A percentile compares a stretch with the other conserved stretches of the same genome.
Evolutionary conservation across 1,140 invertebrate species (phyloP).

Genomic region (Cecropterus lyciades): DNA sequence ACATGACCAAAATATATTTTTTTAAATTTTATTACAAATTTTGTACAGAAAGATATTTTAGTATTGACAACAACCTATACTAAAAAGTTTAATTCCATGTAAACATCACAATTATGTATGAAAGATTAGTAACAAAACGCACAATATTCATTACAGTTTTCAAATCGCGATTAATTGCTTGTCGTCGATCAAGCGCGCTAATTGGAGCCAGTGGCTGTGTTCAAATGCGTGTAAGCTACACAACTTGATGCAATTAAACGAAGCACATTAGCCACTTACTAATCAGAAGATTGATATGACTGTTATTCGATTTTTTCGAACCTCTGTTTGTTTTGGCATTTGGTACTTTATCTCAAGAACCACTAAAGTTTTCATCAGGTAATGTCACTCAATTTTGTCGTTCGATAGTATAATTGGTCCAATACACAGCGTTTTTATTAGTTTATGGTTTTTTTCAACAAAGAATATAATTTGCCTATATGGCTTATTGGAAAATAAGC

Average conservation of each 20-base stretch:
- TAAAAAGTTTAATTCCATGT: neutral
- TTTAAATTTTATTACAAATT: too few relatives aligned
- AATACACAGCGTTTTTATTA: too few relatives aligned
- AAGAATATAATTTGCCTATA: too few relatives aligned
- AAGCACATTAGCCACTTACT: slow-evolving; percentile 21
- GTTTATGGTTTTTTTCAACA: too few relatives aligned
- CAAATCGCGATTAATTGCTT: slow-evolving; percentile 23
- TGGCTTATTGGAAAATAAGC: too few relatives aligned
- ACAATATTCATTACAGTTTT: slow-evolving; percentile 15
- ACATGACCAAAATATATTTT: too few relatives aligned
- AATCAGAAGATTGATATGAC: slow-evolving; percentile 7
- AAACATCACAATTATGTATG: neutral
- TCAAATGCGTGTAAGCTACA: slow-evolving; percentile 18
- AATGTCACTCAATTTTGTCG: too few relatives aligned
- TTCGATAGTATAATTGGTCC: too few relatives aligned
- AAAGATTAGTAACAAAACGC: neutral
- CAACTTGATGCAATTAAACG: slow-evolving; percentile 20
- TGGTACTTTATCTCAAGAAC: too few relatives aligned
- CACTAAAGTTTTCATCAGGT: too few relatives aligned
- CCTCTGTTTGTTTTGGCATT: too few relatives aligned
- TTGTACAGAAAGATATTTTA: too few relatives aligned
- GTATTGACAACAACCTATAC: neutral
- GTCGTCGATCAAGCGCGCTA: slow-evolving; percentile 19
- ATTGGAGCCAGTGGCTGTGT: slow-evolving; percentile 20
- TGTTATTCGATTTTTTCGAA: neutral